Evolutionary conservation across 2,888 invertebrate genomes (phyloP), one percentile per base, ranked within the genome.

Genomic region (Biston stratarius): DNA sequence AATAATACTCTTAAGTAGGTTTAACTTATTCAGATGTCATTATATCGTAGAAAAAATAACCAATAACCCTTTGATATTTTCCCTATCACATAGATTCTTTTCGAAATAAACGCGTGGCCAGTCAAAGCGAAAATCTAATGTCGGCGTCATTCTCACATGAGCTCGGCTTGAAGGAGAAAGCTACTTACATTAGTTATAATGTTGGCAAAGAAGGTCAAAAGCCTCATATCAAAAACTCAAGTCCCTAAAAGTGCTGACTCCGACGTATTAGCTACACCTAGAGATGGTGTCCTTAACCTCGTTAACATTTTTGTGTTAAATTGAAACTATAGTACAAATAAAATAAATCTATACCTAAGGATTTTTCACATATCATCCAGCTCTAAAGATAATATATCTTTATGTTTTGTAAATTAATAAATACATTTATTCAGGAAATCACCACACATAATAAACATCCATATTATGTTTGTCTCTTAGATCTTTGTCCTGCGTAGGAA

Each of bases 241-340:
- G 62, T 3, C 24, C 24, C n/a, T n/a, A 71, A 55, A 61, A 68
- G 42, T 36, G 61, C 59, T 75, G 73, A 73, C 71, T 72, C 72
- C 69, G 47, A 69, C 65, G 71, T 49, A 71, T 61, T 64, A 44
- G 57, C 68, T 66, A 49, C 69, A 65, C 72, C 56, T n/a, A n/a
- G n/a, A n/a, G n/a, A n/a, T n/a, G 33, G 57, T 71, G 68, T 62
- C 72, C 72, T 73, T 72, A 73, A 69, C 72, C 73, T 57, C 62
- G 49, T 72, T 70, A 58, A 57, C 60, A 61, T 62, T 56, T 61
- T 49, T 52, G 66, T 51, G 52, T 51, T 42, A 47, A 61, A 72
- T 64, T 60, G 69, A 61, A 51, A 24, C 53, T 49, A 57, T 55
- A 65, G 64, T 53, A 51, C 49, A n/a, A n/a, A n/a, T n/a, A n/a